phyloP scores from a whole-genome alignment of 2,888 invertebrate species.

The Drosophila lacicola region DNA sequence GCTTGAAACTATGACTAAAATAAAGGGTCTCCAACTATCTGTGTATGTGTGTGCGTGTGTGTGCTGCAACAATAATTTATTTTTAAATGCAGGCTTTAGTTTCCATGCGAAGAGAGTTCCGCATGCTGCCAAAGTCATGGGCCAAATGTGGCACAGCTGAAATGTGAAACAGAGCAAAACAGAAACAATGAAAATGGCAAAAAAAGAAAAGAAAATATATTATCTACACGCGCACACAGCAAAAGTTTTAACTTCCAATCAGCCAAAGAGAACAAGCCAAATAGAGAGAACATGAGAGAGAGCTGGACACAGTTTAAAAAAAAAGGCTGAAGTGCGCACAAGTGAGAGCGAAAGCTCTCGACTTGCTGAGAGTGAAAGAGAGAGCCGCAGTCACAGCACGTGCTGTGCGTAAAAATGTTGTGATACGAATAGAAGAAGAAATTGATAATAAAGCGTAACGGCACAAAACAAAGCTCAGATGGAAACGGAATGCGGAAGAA shows the following conservation, averaged over 20 bases:
- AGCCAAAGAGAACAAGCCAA: constrained; percentile 40
- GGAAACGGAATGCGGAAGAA: constrained; percentile 22
- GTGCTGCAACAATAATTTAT: constrained; percentile 44
- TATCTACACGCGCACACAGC: neutral
- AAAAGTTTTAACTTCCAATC: constrained; percentile 50
- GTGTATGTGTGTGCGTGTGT: constrained; percentile 18
- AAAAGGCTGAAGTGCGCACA: constrained; percentile 24
- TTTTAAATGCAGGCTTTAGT: constrained; percentile 38
- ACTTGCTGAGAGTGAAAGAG: neutral
- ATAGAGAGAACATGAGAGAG: constrained; percentile 5
- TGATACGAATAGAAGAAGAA: constrained; percentile 38
- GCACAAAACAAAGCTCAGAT: constrained; percentile 59
- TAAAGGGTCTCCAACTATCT: constrained; percentile 22
- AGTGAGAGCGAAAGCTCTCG: constrained; percentile 20
- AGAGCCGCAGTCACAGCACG: constrained; percentile 49
- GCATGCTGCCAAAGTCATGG: constrained; percentile 49
- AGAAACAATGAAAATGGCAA: constrained; percentile 33
- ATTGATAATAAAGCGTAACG: constrained; percentile 42
- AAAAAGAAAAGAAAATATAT: constrained; percentile 12
- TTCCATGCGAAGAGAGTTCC: constrained; percentile 26
- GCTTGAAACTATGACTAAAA: constrained; percentile 28
- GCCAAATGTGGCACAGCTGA: constrained; percentile 64
- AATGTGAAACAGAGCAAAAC: constrained; percentile 48
- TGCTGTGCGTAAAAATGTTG: constrained; percentile 57
- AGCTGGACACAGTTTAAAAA: neutral